Conservation (phyloP, 2,797 vertebrate genomes). For the Pteronotus mesoamericanus region DNA sequence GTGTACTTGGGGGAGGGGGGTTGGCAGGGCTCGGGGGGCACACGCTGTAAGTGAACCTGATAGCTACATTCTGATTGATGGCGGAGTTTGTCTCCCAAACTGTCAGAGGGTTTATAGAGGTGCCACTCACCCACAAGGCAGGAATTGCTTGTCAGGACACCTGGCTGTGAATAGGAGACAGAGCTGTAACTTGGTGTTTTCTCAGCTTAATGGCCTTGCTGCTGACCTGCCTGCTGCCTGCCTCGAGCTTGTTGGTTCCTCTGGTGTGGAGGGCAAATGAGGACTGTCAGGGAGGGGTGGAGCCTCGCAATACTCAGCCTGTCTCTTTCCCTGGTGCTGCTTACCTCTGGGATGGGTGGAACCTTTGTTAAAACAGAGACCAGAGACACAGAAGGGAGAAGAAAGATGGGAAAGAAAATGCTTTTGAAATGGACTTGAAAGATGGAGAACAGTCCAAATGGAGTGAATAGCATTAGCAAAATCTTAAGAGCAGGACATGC, state of each 20-base stretch:
- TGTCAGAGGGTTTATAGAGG: slow-evolving; percentile 98
- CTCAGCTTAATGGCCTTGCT: slow-evolving; percentile 79
- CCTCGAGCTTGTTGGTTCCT: slow-evolving; percentile 56
- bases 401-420: not conserved
- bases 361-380: not conserved
- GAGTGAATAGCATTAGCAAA: not conserved
- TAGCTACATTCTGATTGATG: slow-evolving; percentile 91
- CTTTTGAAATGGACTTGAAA: slow-evolving; percentile 39
- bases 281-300: slow-evolving; percentile 35
- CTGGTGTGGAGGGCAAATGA: not conserved
- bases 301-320: not conserved
- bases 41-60: slow-evolving; percentile 91
- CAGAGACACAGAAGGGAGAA: not conserved
- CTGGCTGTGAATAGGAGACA: slow-evolving; percentile 83
- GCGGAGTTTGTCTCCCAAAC: slow-evolving; percentile 95
- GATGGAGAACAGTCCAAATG: not conserved
- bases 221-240: slow-evolving; percentile 81
- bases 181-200: slow-evolving; percentile 85
- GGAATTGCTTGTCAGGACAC: slow-evolving; percentile 87
- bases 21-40: slow-evolving; percentile 49
- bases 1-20: slow-evolving; percentile 64
- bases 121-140: slow-evolving; percentile 89
- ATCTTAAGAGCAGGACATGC: not conserved
- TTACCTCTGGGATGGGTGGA: not conserved
- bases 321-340: not conserved